Conservation (phyloP, 2,797 vertebrate genomes). For the Paramormyrops hopkinsi region DNA sequence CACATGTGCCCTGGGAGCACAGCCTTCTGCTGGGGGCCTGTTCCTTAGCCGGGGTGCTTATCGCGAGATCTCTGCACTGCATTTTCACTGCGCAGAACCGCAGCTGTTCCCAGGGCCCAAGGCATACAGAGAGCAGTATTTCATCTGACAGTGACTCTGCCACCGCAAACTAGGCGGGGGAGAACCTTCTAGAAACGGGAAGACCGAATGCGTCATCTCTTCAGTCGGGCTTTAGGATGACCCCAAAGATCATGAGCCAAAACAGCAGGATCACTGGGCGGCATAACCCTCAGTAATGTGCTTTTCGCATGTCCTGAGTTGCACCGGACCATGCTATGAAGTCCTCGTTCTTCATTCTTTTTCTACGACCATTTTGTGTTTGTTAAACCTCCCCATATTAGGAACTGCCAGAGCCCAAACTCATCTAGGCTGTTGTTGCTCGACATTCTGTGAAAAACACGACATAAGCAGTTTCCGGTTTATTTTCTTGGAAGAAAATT, state of each 20-base stretch:
- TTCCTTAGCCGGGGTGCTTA: background rate
- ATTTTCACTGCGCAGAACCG: background rate
- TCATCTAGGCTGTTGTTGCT: background rate
- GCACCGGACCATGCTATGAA: background rate
- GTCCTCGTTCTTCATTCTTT: background rate
- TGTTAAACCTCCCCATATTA: background rate
- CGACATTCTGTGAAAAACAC: background rate
- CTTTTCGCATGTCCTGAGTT: background rate
- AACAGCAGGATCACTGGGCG: background rate
- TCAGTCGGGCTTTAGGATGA: background rate
- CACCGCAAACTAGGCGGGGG: background rate
- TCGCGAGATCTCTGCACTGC: background rate
- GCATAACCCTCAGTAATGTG: background rate
- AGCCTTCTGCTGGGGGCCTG: background rate
- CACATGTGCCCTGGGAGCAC: background rate
- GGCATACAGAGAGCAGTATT: slow-evolving; percentile 28
- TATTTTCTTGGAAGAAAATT: background rate
- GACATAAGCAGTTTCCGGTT: background rate
- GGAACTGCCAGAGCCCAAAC: background rate
- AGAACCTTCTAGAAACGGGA: background rate
- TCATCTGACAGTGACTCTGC: slow-evolving; percentile 37
- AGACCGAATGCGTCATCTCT: background rate
- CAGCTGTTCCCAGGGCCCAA: slow-evolving; percentile 12
- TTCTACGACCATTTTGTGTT: background rate
- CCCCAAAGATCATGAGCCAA: background rate